Evolutionary conservation across 2,797 vertebrate species (phyloP), one percentile per base, ranked within the genome.

Genomic region (Hyperoplus immaculatus): DNA sequence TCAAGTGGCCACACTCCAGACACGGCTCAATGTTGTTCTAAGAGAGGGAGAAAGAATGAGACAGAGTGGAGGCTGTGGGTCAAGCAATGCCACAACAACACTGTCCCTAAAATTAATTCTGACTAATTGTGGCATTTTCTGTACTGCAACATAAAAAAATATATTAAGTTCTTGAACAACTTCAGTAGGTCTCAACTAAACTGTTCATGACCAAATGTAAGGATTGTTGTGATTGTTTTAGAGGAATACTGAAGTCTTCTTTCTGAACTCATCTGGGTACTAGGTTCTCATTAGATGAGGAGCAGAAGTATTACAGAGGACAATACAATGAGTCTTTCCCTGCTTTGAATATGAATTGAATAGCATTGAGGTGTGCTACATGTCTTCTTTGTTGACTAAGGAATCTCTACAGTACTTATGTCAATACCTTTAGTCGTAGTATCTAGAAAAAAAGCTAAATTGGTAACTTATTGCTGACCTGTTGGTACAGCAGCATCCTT

Each of bases 21-120:
- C 98, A 99, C 0, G 95, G 79, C 51, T 97, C 97, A 36, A 99
- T 96, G 88, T 99, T 98, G 38, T 59, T 95, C 98, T 99, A 81
- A 71, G 78, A 88, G 74, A 73, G 55, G 80, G 57, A 66, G 54
- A 45, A 15, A 42, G 5, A 53, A 8, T 55, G 18, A 53, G 43
- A 68, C 9, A 60, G n/a, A 60, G 5, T 84, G 57, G 13, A 36
- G 18, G 57, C 45, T 21, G n/a, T 41, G 47, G 36, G 45, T 78
- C 21, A 46, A 42, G 56, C 36, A 46, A 14, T 15, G 14, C 36
- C 4, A 62, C 11, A 8, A 8, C 5, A 50, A 16, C 39, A 42
- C 9, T 13, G 16, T 53, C 29, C 38, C 15, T 10, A 16, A 16
- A 69, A 8, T 1, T 29, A 49, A 8, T 46, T 45, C 9, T 3